Base-by-base conservation (phyloP, 1,140 invertebrate genomes). In the Schlechtendalia chinensis region DNA sequence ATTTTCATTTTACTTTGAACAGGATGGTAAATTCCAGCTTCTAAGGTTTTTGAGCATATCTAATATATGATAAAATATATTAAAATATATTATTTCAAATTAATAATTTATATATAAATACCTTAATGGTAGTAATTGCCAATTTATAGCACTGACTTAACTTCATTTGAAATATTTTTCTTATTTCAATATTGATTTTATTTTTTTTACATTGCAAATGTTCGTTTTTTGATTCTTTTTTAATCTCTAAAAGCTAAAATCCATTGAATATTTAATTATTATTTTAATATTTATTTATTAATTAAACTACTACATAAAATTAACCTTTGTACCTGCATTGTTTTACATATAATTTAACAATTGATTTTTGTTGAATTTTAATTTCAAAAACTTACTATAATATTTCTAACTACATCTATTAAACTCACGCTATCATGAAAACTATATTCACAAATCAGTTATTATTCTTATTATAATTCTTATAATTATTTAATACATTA, bases 71-170 rank as follows among this genome's bases (percentile, higher is more conserved):
- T 54, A 54, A 12, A 32, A 17, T 17, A 19, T 19, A 71, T 53
- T 53, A 29, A 2, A 53, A 29, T 53, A 53, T 24, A 69, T 24
- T 12, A 32, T 32, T 63, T 29, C 53, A 27, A 17, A 12, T 16
- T 5, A 53, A 19, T 71, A 17, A 1, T 53, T 19, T 32, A 6
- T 47, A 69, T 22, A n/a, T 22, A 71, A 10, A 29, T 71, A 79
- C 54, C 39, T 50, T 79, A 24, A 5, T 61, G 12, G 74, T n/a
- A 24, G 47, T 53, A 19, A 79, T 79, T 47, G 56, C 22, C 47
- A 79, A 59, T 79, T 79, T 79, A 27, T 79, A 59, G 16, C 74
- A 79, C 39, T 59, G 22, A 63, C 47, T 79, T 19, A 79, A 61
- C 22, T 79, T 79, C 4, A 50, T 45, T 79, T 61, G 74, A 61